Percentiles rank a stretch among this genome's conserved stretches.
These are phyloP conservation scores for Phocoena sinus DNA, from an alignment of 2,113 vertebrate species.

Conservation along the genomic window DNA sequence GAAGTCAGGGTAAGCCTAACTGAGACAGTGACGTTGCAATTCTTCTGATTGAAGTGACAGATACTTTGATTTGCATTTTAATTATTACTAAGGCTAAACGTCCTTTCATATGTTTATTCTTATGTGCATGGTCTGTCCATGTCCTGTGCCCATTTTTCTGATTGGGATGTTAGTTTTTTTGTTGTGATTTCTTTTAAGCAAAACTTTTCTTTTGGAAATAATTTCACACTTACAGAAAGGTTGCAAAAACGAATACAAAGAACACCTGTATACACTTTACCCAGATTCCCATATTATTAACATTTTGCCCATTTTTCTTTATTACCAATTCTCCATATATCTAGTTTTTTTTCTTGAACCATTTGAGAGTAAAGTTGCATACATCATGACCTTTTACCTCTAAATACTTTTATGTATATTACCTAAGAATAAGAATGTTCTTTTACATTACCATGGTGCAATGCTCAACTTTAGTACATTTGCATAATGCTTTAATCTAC, in stretches of 20 bases:
- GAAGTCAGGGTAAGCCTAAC: background rate
- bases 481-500: background rate
- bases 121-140: background rate
- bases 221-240: background rate
- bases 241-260: background rate
- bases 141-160: background rate
- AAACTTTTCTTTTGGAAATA: background rate
- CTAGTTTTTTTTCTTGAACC: background rate
- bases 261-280: background rate
- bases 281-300: background rate
- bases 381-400: background rate
- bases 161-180: background rate
- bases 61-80: slow-evolving; percentile 5
- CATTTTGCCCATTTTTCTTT: background rate
- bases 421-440: background rate
- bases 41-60: background rate
- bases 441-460: background rate
- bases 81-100: background rate
- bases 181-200: background rate
- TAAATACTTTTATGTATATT: background rate
- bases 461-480: background rate
- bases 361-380: background rate
- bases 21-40: background rate
- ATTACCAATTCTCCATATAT: background rate
- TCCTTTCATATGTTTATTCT: background rate